Evolutionary conservation across 2,888 invertebrate species (phyloP).

Genomic region (Cryptops parisi): DNA sequence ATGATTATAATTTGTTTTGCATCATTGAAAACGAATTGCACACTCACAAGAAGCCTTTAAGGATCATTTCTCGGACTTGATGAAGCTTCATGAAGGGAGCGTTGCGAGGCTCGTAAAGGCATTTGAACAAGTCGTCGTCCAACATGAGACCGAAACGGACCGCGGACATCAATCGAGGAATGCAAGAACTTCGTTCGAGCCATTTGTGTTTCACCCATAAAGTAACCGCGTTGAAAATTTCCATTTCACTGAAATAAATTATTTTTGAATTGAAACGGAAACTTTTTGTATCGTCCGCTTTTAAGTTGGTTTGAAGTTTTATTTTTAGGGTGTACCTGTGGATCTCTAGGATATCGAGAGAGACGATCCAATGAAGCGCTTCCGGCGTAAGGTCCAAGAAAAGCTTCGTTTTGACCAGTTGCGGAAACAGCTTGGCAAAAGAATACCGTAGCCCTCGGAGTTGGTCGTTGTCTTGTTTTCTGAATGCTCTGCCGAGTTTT

Average conservation of each 20-base stretch:
- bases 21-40: neutral
- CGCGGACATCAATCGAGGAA: neutral
- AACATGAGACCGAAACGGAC: slow-evolving; percentile 2
- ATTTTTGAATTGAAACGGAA: neutral
- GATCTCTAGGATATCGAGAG: neutral
- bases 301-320: neutral
- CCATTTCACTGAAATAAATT: neutral
- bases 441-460: too few species aligned
- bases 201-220: slow-evolving; percentile 2
- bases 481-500: too few species aligned
- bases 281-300: too few species aligned
- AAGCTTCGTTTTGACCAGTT: neutral
- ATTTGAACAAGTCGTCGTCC: slow-evolving; percentile 1
- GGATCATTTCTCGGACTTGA: neutral
- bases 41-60: slow-evolving; percentile 1
- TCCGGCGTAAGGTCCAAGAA: neutral
- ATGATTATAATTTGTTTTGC: too few species aligned
- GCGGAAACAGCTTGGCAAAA: too few species aligned
- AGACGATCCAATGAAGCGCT: neutral
- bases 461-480: too few species aligned
- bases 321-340: neutral
- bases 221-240: neutral
- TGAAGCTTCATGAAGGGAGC: neutral
- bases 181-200: neutral
- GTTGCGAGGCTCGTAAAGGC: neutral